These are phyloP conservation scores for Drosophila eohydei DNA, from an alignment of 2,888 invertebrate species.

Conservation along the genomic window DNA sequence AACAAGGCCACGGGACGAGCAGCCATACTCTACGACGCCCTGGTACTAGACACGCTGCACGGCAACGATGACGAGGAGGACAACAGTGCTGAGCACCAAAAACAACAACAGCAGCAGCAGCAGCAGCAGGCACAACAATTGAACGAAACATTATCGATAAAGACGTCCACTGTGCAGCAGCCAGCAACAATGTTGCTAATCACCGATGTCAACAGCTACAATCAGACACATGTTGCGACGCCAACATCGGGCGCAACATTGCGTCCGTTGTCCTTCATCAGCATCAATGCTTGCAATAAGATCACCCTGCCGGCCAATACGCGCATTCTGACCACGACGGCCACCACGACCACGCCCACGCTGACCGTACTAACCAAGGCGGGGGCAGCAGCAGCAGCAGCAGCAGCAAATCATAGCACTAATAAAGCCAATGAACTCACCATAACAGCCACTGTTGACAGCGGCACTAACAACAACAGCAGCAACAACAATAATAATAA, in stretches of 20 bases:
- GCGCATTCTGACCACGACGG: conserved; percentile 73
- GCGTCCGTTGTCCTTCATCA: conserved; percentile 82
- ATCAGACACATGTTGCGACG: conserved; percentile 63
- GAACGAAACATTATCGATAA: conserved; percentile 18
- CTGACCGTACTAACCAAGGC: conserved; percentile 54
- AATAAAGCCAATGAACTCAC: conserved; percentile 72
- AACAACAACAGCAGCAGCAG: conserved; percentile 6
- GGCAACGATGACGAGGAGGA: conserved; percentile 74
- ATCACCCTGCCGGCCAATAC: conserved; percentile 81
- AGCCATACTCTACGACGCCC: conserved; percentile 82
- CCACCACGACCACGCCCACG: conserved; percentile 60
- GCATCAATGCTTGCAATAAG: conserved; percentile 81
- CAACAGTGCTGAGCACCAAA: conserved; percentile 42
- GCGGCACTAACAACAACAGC: conserved; percentile 30
- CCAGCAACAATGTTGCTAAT: conserved; percentile 81
- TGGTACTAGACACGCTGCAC: conserved; percentile 83
- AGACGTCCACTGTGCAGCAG: conserved; percentile 47
- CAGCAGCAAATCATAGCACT: conserved; percentile 50
- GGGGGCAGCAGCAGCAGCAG: conserved; percentile 39
- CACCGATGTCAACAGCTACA: conserved; percentile 80
- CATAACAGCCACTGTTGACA: conserved; percentile 60
- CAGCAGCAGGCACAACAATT: conserved; percentile 13
- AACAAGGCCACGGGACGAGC: conserved; percentile 79
- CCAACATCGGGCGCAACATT: conserved; percentile 57
- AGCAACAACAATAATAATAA: conserved; percentile 36